Base-by-base conservation (phyloP, 1,140 invertebrate species). In the Alviniconcha marisindica region DNA sequence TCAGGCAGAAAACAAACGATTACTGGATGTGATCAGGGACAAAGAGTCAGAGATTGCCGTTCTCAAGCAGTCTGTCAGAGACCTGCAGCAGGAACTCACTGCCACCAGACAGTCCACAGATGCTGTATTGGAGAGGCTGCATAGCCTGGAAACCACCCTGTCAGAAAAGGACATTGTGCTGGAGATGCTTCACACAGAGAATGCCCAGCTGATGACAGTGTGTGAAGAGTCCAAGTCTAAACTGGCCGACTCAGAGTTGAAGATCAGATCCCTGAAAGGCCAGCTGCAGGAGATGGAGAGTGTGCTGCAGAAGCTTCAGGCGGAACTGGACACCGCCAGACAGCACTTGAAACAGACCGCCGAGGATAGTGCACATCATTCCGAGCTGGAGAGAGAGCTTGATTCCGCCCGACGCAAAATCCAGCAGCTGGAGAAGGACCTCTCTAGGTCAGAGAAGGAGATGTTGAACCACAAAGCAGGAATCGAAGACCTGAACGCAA, bases 21-120 rank as follows among this genome's bases (percentile, higher is more conserved):
- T 80, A 40, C 12, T 31, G 36, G 36, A 44, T 21, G 40, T 28
- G 21, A 44, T 80, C 21, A 44, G 87, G 73, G 84, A 87, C 51
- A 90, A 90, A 83, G 89, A 90, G 63, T 63, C 82, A 36, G 83
- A 88, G 36, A 88, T 89, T 24, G 38, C 54, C 18, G 82, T 87
- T 15, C 82, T 89, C 36, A 82, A 89, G 56, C 40, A 66, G 7
- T 81, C 87, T 69, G 31, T 89, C 63, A 54, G 84, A 4, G 51
- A 54, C 2, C 79, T 89, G 2, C 73, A 86, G 79, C 18, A 36
- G n/a, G 83, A 89, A 28, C 38, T 85, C 21, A 63, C 78, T 1
- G 79, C 86, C 0, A 82, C 54, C 38, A 84, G 87, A 77, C 83
- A 88, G 36, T 83, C 83, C 18, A 44, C 83, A 71, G 69, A 81